These are phyloP conservation scores for Prosapia bicincta DNA, from an alignment of 2,888 invertebrate species.

Conservation along the genomic window DNA sequence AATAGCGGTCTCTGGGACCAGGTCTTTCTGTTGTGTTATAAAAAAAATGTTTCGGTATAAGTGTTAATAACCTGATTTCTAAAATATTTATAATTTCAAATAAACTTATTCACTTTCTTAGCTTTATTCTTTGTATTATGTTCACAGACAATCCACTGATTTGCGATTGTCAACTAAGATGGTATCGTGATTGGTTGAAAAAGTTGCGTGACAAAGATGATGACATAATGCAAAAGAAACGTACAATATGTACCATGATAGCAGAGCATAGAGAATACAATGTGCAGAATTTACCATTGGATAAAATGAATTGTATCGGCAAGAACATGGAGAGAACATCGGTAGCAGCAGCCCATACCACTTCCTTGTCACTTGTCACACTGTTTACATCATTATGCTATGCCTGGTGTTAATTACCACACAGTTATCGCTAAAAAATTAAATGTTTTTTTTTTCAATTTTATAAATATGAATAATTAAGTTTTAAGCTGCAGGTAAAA, in stretches of 20 bases:
- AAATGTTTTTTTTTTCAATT: too few species aligned
- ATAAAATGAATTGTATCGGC: constrained; percentile 76
- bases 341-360: not conserved
- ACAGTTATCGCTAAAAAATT: not conserved
- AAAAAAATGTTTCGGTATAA: too few species aligned
- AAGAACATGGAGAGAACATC: constrained; percentile 14
- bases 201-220: constrained; percentile 77
- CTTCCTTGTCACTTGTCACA: not conserved
- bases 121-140: too few species aligned
- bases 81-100: too few species aligned
- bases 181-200: constrained; percentile 81
- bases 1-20: too few species aligned
- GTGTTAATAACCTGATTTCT: too few species aligned
- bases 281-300: constrained; percentile 75
- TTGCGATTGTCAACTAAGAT: constrained; percentile 83
- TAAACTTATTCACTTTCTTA: too few species aligned
- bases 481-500: too few species aligned
- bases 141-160: constrained; percentile 78
- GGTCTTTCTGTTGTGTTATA: too few species aligned
- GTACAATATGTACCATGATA: constrained; percentile 76
- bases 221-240: constrained; percentile 84
- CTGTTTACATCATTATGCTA: not conserved
- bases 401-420: not conserved
- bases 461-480: too few species aligned
- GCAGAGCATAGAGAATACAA: constrained; percentile 79